A percentile compares a stretch with the other conserved stretches of the same genome.
Conservation (phyloP, 2,113 vertebrate species). For the Dipodomys merriami region DNA sequence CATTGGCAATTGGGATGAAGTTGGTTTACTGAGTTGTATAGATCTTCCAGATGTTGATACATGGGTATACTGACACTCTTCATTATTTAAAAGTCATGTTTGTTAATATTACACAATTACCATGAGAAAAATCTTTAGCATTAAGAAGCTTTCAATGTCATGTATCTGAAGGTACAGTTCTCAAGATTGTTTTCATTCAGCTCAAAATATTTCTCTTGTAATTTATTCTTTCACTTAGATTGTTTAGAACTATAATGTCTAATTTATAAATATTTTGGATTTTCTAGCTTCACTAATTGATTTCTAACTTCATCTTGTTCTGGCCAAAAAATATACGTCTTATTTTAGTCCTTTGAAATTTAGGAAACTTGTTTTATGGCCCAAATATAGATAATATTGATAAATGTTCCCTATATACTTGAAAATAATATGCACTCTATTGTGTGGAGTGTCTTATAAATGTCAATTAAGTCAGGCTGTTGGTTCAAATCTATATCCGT, state of each 20-base stretch:
- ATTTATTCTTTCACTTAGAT: constrained; percentile 28
- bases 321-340: background rate
- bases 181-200: constrained; percentile 31
- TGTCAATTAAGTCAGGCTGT: background rate
- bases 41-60: background rate
- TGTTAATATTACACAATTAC: background rate
- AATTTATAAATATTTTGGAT: constrained; percentile 8
- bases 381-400: constrained; percentile 27
- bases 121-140: background rate
- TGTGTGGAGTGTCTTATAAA: background rate
- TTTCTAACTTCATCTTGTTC: constrained; percentile 11
- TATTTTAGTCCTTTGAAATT: constrained; percentile 31
- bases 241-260: constrained; percentile 51
- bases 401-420: background rate
- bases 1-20: background rate
- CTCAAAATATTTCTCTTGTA: constrained; percentile 30
- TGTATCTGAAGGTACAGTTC: background rate
- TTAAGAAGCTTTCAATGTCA: background rate
- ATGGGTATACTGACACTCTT: background rate
- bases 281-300: background rate
- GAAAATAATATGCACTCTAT: constrained; percentile 6
- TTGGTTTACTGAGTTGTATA: background rate
- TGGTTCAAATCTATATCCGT: background rate
- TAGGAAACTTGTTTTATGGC: background rate
- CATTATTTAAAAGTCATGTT: constrained; percentile 4